Evolutionary conservation across 2,888 invertebrate genomes (phyloP), one percentile per base, ranked within the genome.

Genomic region (Proisotoma minuta): DNA sequence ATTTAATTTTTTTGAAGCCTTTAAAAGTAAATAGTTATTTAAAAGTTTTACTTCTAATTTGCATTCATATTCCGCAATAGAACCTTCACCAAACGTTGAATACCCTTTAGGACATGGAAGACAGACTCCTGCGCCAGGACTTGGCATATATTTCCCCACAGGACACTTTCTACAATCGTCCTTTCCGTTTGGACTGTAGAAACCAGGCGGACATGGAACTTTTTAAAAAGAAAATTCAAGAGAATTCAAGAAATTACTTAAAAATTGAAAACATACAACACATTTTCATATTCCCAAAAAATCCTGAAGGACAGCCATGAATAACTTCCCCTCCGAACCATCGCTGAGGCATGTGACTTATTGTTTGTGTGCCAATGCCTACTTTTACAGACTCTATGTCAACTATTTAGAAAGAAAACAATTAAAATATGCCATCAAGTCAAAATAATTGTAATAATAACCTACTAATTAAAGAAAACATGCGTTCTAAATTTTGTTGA

Each of bases 151-250:
- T 24, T 20, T 18, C 20, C 59, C 59, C 5, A n/a, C 43, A n/a
- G 59, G 51, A 12, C 59, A 59, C 3, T 8, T 4, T 2, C 10
- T 1, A 20, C 59, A 59, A 2, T 59, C 51, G 18, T 20, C 10
- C 18, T 59, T 50, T 40, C 59, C 59, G 10, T 51, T 51, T 1
- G 59, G 40, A 40, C 59, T 59, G 29, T 26, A 59, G 20, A 26
- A 18, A 12, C 59, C 59, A 40, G 50, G 1, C 1, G 3, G 24
- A 51, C 59, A 59, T 20, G 59, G 59, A 40, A 59, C 50, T 51
- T 10, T n/a, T n/a, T n/a, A n/a, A n/a, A n/a, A n/a, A n/a, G n/a
- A n/a, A n/a, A n/a, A n/a, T n/a, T n/a, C n/a, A n/a, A n/a, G n/a
- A n/a, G n/a, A 18, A 5, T 5, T 5, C 34, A 34, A 47, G n/a